Conservation (phyloP, 1,140 invertebrate species). For the Metopolophium dirhodum region DNA sequence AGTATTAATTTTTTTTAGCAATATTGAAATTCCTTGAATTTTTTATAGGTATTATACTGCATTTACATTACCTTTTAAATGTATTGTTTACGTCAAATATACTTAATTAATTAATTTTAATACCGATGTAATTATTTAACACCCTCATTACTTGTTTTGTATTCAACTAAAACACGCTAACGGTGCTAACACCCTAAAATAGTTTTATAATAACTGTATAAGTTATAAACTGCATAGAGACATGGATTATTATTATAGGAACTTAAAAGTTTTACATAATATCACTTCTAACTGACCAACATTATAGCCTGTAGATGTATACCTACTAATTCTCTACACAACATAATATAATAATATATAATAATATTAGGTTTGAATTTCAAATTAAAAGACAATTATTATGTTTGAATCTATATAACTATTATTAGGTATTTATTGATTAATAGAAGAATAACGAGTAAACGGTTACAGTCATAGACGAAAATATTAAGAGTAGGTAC, state of each 20-base stretch:
- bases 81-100: neutral
- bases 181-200: neutral
- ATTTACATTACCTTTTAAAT: neutral
- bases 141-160: neutral
- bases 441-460: neutral
- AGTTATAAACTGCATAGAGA: neutral
- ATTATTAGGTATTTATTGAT: neutral
- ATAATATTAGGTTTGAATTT: too few relatives aligned
- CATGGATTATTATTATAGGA: neutral
- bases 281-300: neutral
- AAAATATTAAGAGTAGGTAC: neutral
- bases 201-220: neutral
- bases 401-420: too few relatives aligned
- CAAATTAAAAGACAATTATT: too few relatives aligned
- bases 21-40: neutral
- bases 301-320: neutral
- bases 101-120: constrained; percentile 14
- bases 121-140: neutral
- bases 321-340: too few relatives aligned
- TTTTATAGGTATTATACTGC: neutral
- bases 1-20: neutral
- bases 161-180: neutral
- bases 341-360: too few relatives aligned
- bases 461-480: too few relatives aligned
- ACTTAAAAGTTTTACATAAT: neutral